phyloP scores from a whole-genome alignment of 2,888 invertebrate species.

The Lasioglossum morio region DNA sequence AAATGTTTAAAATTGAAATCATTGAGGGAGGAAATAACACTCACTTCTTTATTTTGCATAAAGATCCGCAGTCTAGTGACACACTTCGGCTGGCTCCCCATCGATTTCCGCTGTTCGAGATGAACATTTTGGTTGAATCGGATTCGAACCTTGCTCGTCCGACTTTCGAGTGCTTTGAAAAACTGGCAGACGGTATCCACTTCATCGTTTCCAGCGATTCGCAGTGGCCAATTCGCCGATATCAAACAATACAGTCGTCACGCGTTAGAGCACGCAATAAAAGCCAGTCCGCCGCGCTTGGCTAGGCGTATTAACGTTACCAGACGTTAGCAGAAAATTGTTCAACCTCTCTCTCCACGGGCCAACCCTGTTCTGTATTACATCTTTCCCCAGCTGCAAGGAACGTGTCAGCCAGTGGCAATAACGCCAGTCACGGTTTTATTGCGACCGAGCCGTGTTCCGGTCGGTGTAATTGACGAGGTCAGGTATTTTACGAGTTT shows the following conservation, averaged over 20 bases:
- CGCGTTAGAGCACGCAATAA: slow-evolving; percentile 1
- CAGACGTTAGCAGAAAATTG: slow-evolving; percentile 13
- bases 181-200: background rate
- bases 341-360: background rate
- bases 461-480: slow-evolving; percentile 12
- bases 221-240: background rate
- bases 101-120: background rate
- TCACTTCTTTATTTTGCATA: no score
- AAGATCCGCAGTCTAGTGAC: no score
- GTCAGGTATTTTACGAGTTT: background rate
- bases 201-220: background rate
- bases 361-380: slow-evolving; percentile 13
- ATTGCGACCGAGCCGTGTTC: slow-evolving; percentile 22
- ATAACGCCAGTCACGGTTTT: slow-evolving; percentile 24
- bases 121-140: no score
- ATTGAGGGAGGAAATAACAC: no score
- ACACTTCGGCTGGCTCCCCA: background rate
- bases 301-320: slow-evolving; percentile 2
- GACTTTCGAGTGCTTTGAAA: background rate
- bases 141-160: background rate
- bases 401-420: slow-evolving; percentile 16
- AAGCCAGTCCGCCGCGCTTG: background rate
- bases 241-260: background rate
- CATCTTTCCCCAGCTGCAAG: slow-evolving; percentile 19
- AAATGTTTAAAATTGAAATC: no score